Evolutionary conservation across 2,113 vertebrate species (phyloP), one percentile per base, ranked within the genome.

Genomic region (Lycaon pictus): DNA sequence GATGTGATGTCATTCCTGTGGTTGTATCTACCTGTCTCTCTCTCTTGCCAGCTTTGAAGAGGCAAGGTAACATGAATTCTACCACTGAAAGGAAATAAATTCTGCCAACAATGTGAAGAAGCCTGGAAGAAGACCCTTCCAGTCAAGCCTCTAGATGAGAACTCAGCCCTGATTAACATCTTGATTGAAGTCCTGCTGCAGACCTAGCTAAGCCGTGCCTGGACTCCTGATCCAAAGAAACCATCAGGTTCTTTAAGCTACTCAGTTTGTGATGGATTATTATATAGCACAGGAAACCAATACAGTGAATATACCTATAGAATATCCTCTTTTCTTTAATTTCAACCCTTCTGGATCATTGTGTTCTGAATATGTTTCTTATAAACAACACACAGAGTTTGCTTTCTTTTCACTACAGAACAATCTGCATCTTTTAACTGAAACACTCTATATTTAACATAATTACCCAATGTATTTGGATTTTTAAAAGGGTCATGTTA

Each of bases 401-500:
- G 48, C 51, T 77, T 84, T 84, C 79, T 67, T 85, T 48, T 85
- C 37, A 71, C 2, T 71, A 16, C 80, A 7, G 65, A 20, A 58
- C 67, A 56, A 84, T 81, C 76, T 88, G 43, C 60, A 51, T 81
- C n/a, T 81, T 94, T 89, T 72, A 95, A 76, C 37, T n/a, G 9
- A 80, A 53, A 92, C 20, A 67, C 20, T 62, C n/a, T 71, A 43
- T 71, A 72, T 80, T 80, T 72, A 95, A 60, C 63, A 85, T 79
- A 91, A 86, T 77, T 67, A 69, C 11, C 22, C 35, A 90, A 51
- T 71, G 25, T 71, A 85, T 60, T 35, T 85, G 9, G 32, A 86
- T 65, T 95, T 76, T 60, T 86, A 32, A 91, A 92, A 81, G 11
- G 62, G 71, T 77, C 37, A 29, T 51, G 22, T 51, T 90, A 95